These are phyloP conservation scores for Choristoneura rosaceana DNA, from an alignment of 2,888 invertebrate genomes.

Conservation along the genomic window DNA sequence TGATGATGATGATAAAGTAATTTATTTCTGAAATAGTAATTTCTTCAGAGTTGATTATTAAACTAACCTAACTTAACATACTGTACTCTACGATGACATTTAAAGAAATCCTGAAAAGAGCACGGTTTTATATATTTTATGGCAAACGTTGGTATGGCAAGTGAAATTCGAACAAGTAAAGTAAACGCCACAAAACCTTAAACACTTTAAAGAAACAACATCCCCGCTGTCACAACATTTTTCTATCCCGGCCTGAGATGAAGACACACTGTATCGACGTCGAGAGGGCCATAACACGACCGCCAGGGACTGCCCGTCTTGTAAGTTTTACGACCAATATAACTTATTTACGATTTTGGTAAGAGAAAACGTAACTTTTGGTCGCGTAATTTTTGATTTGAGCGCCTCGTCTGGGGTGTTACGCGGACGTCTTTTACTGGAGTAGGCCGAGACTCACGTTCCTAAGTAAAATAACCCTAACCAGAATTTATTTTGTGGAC, in stretches of 20 bases:
- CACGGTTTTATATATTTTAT: too few relatives aligned
- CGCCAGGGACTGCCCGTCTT: neutral
- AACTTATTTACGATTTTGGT: slow-evolving; percentile 20
- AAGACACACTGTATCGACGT: slow-evolving; percentile 14
- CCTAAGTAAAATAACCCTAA: neutral
- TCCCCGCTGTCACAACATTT: neutral
- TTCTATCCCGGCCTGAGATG: slow-evolving; percentile 1
- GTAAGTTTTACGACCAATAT: slow-evolving; percentile 19
- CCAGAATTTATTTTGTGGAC: too few relatives aligned
- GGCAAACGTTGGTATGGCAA: too few relatives aligned
- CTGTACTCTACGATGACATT: too few relatives aligned
- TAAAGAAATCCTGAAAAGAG: too few relatives aligned
- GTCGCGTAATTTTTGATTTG: slow-evolving; percentile 12
- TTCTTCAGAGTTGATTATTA: too few relatives aligned
- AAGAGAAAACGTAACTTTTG: slow-evolving; percentile 16
- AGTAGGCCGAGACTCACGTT: neutral
- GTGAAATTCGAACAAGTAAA: too few relatives aligned
- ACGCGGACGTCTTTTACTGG: neutral
- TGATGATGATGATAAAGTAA: too few relatives aligned
- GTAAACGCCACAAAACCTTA: too few relatives aligned
- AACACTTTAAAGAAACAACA: neutral
- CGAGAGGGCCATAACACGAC: slow-evolving; percentile 5
- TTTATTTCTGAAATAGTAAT: too few relatives aligned
- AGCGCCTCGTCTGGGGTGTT: neutral
- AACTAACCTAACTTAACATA: too few relatives aligned